Base-by-base conservation (phyloP, 2,797 vertebrate species). In the Moxostoma hubbsi region DNA sequence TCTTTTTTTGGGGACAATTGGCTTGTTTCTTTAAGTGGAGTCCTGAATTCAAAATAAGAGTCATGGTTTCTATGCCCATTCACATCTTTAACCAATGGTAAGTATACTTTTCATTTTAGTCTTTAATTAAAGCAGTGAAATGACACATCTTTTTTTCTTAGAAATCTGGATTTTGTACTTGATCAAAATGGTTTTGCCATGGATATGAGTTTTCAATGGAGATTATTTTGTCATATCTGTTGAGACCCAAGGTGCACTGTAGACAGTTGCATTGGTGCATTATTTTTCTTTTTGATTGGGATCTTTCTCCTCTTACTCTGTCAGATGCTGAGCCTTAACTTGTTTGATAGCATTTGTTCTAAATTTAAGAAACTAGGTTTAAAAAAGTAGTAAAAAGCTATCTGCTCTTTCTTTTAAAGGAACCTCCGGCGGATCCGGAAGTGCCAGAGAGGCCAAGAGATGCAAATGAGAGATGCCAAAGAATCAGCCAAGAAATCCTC, bases 351-450 rank as follows among this genome's bases (percentile, higher is more conserved):
- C 51, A 66, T 67, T 74, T 77, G 68, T 64, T 57, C 55, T 77
- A 81, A 62, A 77, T 76, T 77, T 77, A 65, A 55, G 68, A 70
- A 63, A 70, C n/a, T 10, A 9, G 6, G 53, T 43, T 49, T 73
- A 67, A 53, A 57, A 36, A 51, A 72, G 59, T 70, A 1, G 74
- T 55, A 46, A 59, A 61, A n/a, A 18, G 51, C 58, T 64, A 71
- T 36, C 53, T 82, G 13, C 78, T 87, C 36, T 87, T 83, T 81
- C 78, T 70, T 82, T 76, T 86, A 57, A 85, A 99, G 98, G 93
- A 99, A 99, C 79, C 91, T 99, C 80, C 93, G 98, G 73, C 92
- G 95, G 87, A 96, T 99, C 82, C 93, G 98, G 36, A 98, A 98
- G 87, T 98, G 96, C 91, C 97, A 98, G 93, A 93, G 95, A 59